phyloP scores from a whole-genome alignment of 2,888 invertebrate genomes.

The Selenia dentaria region DNA sequence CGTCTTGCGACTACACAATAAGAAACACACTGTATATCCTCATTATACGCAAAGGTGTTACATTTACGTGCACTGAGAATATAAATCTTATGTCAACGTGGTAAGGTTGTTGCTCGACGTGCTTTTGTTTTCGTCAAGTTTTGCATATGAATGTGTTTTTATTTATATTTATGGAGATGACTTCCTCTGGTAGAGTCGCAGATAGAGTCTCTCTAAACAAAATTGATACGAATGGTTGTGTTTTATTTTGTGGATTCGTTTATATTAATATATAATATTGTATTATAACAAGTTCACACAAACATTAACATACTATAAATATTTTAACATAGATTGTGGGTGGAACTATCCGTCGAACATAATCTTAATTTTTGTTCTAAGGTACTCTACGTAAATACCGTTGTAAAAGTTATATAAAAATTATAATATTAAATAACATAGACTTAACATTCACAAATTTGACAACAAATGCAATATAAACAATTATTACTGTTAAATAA shows the following conservation, averaged over 20 bases:
- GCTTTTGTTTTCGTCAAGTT: conserved; percentile 16
- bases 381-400: too few relatives aligned
- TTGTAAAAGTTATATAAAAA: too few relatives aligned
- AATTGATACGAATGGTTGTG: conserved; percentile 9
- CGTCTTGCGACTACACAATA: conserved; percentile 15
- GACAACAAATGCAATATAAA: too few relatives aligned
- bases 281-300: too few relatives aligned
- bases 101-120: conserved; percentile 4
- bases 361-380: too few relatives aligned
- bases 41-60: conserved; percentile 13
- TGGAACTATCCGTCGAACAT: too few relatives aligned
- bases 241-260: neutral
- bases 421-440: too few relatives aligned
- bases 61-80: conserved; percentile 1
- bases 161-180: conserved; percentile 21
- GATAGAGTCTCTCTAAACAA: neutral
- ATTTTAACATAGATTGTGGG: too few relatives aligned
- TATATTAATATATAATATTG: neutral
- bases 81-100: neutral
- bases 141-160: conserved; percentile 10
- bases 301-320: too few relatives aligned
- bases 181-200: conserved; percentile 1
- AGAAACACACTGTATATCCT: conserved; percentile 17
- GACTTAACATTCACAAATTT: too few relatives aligned
- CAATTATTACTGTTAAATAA: too few relatives aligned